Conservation (phyloP, 2,888 invertebrate genomes). For the Busseola fusca region DNA sequence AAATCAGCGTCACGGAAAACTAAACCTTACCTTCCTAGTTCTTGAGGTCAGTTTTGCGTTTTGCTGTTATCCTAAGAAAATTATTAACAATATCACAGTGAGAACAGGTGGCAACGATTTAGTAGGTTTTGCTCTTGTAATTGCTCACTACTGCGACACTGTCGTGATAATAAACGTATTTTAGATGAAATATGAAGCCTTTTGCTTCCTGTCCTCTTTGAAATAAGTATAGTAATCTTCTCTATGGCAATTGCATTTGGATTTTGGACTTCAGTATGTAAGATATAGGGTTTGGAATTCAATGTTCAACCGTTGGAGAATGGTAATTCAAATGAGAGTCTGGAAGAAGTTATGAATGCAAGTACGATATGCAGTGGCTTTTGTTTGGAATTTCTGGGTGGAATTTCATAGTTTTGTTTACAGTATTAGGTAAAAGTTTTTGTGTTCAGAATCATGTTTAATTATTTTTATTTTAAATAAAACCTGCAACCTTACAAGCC, state of each 20-base stretch:
- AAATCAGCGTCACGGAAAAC: constrained; percentile 51
- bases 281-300: constrained; percentile 31
- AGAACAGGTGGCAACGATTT: constrained; percentile 84
- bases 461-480: background rate
- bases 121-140: constrained; percentile 82
- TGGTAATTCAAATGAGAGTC: constrained; percentile 15
- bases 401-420: constrained; percentile 17
- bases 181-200: constrained; percentile 74
- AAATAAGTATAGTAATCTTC: background rate
- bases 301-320: constrained; percentile 28
- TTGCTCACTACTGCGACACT: constrained; percentile 80
- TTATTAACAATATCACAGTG: constrained; percentile 79
- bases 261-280: constrained; percentile 4
- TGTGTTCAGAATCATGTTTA: background rate
- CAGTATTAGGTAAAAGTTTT: background rate
- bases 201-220: constrained; percentile 40
- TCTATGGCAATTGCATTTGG: background rate
- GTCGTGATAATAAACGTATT: constrained; percentile 77
- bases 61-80: constrained; percentile 64
- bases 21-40: constrained; percentile 43
- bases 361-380: constrained; percentile 57
- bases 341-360: constrained; percentile 60
- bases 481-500: background rate
- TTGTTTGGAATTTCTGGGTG: constrained; percentile 48
- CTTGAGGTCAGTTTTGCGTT: constrained; percentile 61